Percentiles rank a stretch among this genome's conserved stretches.
Conservation (phyloP, 2,888 invertebrate species). For the Drosophila differens region DNA sequence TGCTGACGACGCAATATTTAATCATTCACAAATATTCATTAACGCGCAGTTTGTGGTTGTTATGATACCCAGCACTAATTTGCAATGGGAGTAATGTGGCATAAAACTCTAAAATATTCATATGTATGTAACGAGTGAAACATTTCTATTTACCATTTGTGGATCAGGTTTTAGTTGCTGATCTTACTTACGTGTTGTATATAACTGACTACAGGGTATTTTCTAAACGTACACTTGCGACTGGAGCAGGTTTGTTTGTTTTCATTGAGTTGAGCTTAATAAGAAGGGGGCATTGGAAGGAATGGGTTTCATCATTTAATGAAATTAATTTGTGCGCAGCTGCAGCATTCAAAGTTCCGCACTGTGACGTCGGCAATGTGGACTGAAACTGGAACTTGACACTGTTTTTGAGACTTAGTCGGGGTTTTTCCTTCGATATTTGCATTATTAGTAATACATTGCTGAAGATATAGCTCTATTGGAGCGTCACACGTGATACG, state of each 20-base stretch:
- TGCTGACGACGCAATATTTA: constrained; percentile 52
- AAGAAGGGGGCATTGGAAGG: not conserved
- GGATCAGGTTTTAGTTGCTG: not conserved
- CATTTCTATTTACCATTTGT: not conserved
- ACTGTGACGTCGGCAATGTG: constrained; percentile 44
- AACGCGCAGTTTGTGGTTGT: constrained; percentile 20
- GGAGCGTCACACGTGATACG: constrained; percentile 58
- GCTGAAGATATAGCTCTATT: not conserved
- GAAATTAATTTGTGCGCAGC: constrained; percentile 66
- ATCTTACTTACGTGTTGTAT: not conserved
- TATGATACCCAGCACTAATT: constrained; percentile 13
- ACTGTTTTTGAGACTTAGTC: constrained; percentile 19
- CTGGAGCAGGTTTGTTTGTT: constrained; percentile 3
- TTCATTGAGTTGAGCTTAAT: constrained; percentile 17
- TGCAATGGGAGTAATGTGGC: not conserved
- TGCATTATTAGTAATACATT: constrained; percentile 4
- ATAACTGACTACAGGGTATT: constrained; percentile 14
- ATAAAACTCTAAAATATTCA: not conserved
- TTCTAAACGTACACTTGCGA: too few relatives aligned
- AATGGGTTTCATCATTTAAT: constrained; percentile 15
- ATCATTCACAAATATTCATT: constrained; percentile 67
- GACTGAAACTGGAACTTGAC: constrained; percentile 29
- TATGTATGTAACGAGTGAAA: too few relatives aligned
- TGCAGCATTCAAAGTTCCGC: constrained; percentile 50
- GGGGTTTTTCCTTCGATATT: constrained; percentile 34